Base-by-base conservation (phyloP, 2,888 invertebrate genomes). In the Scelioninae gen. 1 region DNA sequence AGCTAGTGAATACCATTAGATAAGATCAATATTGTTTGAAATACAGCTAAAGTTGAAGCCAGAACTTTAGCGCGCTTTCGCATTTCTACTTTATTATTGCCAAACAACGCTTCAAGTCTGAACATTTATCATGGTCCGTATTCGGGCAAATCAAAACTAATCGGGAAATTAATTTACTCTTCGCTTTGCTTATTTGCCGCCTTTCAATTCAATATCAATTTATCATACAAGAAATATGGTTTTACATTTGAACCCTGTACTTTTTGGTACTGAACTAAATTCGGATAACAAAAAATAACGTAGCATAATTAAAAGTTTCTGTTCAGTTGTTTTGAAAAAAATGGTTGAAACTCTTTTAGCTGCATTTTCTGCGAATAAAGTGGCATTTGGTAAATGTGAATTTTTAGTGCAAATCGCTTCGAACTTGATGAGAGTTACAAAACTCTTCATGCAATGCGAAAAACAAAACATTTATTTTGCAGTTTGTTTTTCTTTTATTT, bases 11-110 rank as follows among this genome's bases (percentile, higher is more conserved):
- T 89, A 87, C 89, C 89, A 90, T 92, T 90, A 90, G 89, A 90
- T 90, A 90, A 90, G 89, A 91, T 91, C 90, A 90, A 91, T 91
- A 91, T 90, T 90, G 88, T 89, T 89, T 87, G 87, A 89, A 89
- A 90, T 89, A 90, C 88, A 87, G 83, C 86, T 84, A 85, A 88
- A 88, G 86, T 90, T 89, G 87, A 86, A 88, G 85, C 84, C 87
- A 66, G 69, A 84, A 82, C 76, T 84, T 82, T 31, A 60, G 55
- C 79, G 82, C 55, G 79, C 71, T 77, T 84, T 78, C 80, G 69
- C 74, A 77, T 84, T 84, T 84, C 82, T 79, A 79, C 84, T 83
- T 83, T 79, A 83, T 83, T 83, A 80, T 80, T 83, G 38, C 83
- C 83, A 80, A 83, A 83, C 80, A 83, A 83, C 76, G 71, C 71